Evolutionary conservation across 1,140 invertebrate genomes (phyloP).

Genomic region (Drosophila subobscura): DNA sequence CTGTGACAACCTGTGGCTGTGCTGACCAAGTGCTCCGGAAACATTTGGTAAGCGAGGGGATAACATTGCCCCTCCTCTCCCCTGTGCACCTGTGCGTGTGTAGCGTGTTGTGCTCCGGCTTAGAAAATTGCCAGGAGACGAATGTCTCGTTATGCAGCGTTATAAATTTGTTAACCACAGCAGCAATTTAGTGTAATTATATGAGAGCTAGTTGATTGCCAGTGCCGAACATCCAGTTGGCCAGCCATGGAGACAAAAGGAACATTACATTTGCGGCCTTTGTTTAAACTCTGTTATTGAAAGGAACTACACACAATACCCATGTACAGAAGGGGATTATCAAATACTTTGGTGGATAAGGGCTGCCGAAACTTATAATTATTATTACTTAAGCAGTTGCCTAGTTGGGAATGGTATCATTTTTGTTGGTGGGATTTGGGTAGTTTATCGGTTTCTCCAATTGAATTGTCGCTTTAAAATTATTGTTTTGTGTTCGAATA

Average conservation of each 20-base stretch:
- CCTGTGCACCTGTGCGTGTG: too few species aligned
- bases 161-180: constrained; percentile 79
- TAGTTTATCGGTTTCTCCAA: too few species aligned
- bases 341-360: constrained; percentile 12
- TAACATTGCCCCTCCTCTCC: too few species aligned
- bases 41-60: constrained; percentile 53
- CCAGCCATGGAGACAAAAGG: background rate
- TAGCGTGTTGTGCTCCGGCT: constrained; percentile 43
- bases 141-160: constrained; percentile 53
- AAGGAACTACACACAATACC: constrained; percentile 20
- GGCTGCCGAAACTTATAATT: background rate
- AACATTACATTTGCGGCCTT: constrained; percentile 24
- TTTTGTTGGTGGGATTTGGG: background rate
- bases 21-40: constrained; percentile 42
- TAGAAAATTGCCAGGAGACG: constrained; percentile 55
- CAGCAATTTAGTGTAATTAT: constrained; percentile 72
- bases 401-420: background rate
- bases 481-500: constrained; percentile 70
- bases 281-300: constrained; percentile 17
- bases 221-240: background rate
- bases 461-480: background rate
- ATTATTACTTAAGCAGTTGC: constrained; percentile 35
- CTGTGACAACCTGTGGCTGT: constrained; percentile 77
- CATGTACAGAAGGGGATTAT: constrained; percentile 16
- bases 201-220: constrained; percentile 24